Percentiles rank a stretch among this genome's conserved stretches.
Conservation (phyloP, 2,113 vertebrate species). For the Chionodraco myersi region DNA sequence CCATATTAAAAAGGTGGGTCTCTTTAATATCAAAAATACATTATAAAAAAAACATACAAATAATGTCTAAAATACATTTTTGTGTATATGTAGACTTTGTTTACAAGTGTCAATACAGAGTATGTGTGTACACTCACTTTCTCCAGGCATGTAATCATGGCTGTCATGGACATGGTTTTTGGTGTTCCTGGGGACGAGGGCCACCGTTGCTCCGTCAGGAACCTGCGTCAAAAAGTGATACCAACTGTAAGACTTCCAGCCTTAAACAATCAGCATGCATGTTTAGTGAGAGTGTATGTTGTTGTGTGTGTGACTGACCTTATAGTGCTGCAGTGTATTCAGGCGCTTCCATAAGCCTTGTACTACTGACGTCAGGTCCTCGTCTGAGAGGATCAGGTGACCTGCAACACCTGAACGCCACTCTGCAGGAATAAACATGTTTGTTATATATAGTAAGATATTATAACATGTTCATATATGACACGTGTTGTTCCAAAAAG, state of each 20-base stretch:
- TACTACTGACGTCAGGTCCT: constrained; percentile 95
- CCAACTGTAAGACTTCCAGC: not conserved
- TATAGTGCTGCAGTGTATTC: constrained; percentile 97
- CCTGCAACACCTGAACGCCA: constrained; percentile 96
- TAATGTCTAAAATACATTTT: too few relatives aligned
- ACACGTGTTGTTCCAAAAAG: not conserved
- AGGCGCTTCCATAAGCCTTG: constrained; percentile 96
- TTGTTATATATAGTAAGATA: not conserved
- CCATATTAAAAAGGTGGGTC: too few relatives aligned
- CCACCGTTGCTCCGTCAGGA: constrained; percentile 94
- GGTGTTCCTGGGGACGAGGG: constrained; percentile 91
- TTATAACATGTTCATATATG: not conserved
- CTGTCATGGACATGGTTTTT: constrained; percentile 94
- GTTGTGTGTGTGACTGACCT: constrained; percentile 81
- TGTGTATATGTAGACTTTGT: too few relatives aligned
- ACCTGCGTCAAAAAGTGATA: constrained; percentile 81
- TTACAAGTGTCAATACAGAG: too few relatives aligned
- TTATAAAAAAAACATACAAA: too few relatives aligned
- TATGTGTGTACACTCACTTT: constrained; percentile 87
- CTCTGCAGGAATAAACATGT: constrained; percentile 78
- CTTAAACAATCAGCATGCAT: not conserved
- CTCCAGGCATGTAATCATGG: constrained; percentile 95
- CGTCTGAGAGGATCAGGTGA: constrained; percentile 96
- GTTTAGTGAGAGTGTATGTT: not conserved
- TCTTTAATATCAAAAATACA: too few relatives aligned